phyloP scores from a whole-genome alignment of 2,888 invertebrate genomes.

The Drosophila nr. perissopoda region DNA sequence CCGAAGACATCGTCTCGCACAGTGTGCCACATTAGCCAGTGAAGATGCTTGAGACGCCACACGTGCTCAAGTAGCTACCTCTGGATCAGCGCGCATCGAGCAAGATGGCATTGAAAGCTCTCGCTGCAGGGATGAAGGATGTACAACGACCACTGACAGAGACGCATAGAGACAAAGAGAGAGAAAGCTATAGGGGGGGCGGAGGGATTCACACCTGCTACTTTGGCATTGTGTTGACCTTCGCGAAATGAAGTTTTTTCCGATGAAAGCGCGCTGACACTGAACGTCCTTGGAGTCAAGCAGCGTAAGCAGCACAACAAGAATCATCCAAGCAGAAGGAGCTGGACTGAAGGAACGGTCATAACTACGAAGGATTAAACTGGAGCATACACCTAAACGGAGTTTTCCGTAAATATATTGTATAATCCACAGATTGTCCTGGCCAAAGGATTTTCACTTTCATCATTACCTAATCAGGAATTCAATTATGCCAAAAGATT shows the following conservation, averaged over 20 bases:
- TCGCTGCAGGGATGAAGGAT: constrained; percentile 23
- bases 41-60: constrained; percentile 70
- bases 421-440: not conserved
- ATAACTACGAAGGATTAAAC: not conserved
- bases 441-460: not conserved
- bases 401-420: not conserved
- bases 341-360: not conserved
- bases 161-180: not conserved
- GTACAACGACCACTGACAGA: not conserved
- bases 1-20: constrained; percentile 18
- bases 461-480: not conserved
- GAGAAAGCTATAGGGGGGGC: not conserved
- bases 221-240: constrained; percentile 35
- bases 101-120: constrained; percentile 34
- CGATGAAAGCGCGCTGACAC: not conserved
- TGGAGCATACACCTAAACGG: not conserved
- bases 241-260: constrained; percentile 16
- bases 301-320: not conserved
- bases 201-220: constrained; percentile 1
- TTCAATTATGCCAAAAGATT: not conserved
- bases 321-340: not conserved
- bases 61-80: constrained; percentile 73
- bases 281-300: not conserved
- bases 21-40: constrained; percentile 47
- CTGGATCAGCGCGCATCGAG: constrained; percentile 16